These are phyloP conservation scores for Diadumene lineata DNA, from an alignment of 92 coral and sea anemone species.

Conservation along the genomic window DNA sequence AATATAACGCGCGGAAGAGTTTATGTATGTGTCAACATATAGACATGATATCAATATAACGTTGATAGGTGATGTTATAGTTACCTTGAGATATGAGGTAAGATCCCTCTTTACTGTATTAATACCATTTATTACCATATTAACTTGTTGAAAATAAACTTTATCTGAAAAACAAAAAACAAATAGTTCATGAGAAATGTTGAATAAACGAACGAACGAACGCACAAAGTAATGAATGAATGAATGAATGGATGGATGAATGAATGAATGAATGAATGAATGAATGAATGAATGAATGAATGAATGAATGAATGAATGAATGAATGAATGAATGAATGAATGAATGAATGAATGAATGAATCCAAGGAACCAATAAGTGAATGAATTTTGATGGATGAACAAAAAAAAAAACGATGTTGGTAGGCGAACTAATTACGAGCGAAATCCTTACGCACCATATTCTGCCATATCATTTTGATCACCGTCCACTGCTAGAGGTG, in stretches of 20 bases:
- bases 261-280: too few species aligned
- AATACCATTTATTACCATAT: slow-evolving; percentile 39
- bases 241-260: background rate
- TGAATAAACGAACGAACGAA: background rate
- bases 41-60: too few species aligned
- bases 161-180: slow-evolving; percentile 47
- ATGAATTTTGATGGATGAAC: background rate
- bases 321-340: background rate
- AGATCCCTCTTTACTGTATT: slow-evolving; percentile 45
- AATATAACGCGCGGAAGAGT: too few species aligned
- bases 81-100: slow-evolving; percentile 58
- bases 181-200: too few species aligned
- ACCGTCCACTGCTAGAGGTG: slow-evolving; percentile 10
- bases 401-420: background rate
- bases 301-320: background rate
- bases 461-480: slow-evolving; percentile 26
- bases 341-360: background rate
- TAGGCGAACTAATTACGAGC: too few species aligned
- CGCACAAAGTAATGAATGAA: background rate
- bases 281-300: background rate
- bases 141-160: slow-evolving; percentile 64
- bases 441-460: slow-evolving; percentile 23
- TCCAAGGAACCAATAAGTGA: background rate
- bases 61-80: too few species aligned
- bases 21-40: too few species aligned